Conservation (phyloP, 2,888 invertebrate species). For the Archaeoteleia sp. region DNA sequence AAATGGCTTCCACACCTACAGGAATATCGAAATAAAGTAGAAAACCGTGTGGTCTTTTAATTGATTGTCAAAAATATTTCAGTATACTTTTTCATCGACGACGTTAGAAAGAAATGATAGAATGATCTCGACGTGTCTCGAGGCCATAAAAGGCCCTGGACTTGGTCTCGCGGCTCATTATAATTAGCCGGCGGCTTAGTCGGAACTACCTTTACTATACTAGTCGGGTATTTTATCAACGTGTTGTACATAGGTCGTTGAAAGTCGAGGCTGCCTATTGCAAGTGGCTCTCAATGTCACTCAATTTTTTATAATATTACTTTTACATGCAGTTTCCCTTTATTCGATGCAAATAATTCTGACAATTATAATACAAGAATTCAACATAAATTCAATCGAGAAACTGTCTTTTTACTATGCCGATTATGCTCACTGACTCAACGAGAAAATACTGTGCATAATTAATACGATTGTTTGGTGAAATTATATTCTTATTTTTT, state of each 20-base stretch:
- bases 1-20: too few relatives aligned
- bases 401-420: too few relatives aligned
- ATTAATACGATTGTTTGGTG: too few relatives aligned
- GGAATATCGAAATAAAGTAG: too few relatives aligned
- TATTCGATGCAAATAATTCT: too few relatives aligned
- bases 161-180: conserved; percentile 53
- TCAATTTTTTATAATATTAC: not conserved
- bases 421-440: too few relatives aligned
- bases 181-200: conserved; percentile 48
- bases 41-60: not conserved
- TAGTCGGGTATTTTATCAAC: conserved; percentile 27
- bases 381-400: too few relatives aligned
- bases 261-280: conserved; percentile 52
- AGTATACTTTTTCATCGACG: conserved; percentile 2
- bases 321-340: too few relatives aligned
- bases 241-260: conserved; percentile 55
- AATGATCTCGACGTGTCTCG: conserved; percentile 15
- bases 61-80: not conserved
- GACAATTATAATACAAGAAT: too few relatives aligned
- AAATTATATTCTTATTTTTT: too few relatives aligned
- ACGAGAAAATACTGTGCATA: too few relatives aligned
- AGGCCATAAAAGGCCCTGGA: conserved; percentile 53
- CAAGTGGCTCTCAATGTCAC: conserved; percentile 16
- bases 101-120: conserved; percentile 1
- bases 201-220: conserved; percentile 49